Evolutionary conservation across 2,888 invertebrate species (phyloP).

Genomic region (Syrista parreyssii): DNA sequence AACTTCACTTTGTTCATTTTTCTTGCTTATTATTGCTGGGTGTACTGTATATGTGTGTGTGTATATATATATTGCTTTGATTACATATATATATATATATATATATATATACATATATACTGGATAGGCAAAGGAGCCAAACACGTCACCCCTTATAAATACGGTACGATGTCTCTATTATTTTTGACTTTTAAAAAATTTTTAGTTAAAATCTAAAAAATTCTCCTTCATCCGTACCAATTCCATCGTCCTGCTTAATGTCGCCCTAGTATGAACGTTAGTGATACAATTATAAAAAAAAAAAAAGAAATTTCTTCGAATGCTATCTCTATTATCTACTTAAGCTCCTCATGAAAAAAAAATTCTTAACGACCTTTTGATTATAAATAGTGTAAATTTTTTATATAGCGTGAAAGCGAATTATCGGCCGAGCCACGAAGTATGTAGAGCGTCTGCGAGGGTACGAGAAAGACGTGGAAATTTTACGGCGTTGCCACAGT

Average conservation of each 20-base stretch:
- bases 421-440: slow-evolving; percentile 37
- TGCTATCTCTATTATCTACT: slow-evolving; percentile 54
- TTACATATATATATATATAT: slow-evolving; percentile 22
- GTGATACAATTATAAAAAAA: slow-evolving; percentile 38
- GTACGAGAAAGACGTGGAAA: slow-evolving; percentile 8
- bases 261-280: slow-evolving; percentile 43
- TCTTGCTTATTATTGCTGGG: slow-evolving; percentile 58
- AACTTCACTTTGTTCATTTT: slow-evolving; percentile 43
- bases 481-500: slow-evolving; percentile 24
- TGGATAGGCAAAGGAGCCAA: too few relatives aligned
- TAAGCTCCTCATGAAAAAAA: slow-evolving; percentile 41
- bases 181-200: slow-evolving; percentile 1
- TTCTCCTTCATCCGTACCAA: slow-evolving; percentile 25
- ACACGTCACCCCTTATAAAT: slow-evolving; percentile 51
- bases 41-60: slow-evolving; percentile 46
- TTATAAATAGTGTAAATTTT: slow-evolving; percentile 67
- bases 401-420: slow-evolving; percentile 61
- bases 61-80: slow-evolving; percentile 29
- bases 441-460: slow-evolving; percentile 17
- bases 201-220: slow-evolving; percentile 30
- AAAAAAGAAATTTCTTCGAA: slow-evolving; percentile 29
- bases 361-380: slow-evolving; percentile 60
- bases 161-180: slow-evolving; percentile 32
- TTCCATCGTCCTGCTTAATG: slow-evolving; percentile 36
- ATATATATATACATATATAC: slow-evolving; percentile 30